Conservation (phyloP, 2,113 vertebrate species). For the Oostethus manadensis region DNA sequence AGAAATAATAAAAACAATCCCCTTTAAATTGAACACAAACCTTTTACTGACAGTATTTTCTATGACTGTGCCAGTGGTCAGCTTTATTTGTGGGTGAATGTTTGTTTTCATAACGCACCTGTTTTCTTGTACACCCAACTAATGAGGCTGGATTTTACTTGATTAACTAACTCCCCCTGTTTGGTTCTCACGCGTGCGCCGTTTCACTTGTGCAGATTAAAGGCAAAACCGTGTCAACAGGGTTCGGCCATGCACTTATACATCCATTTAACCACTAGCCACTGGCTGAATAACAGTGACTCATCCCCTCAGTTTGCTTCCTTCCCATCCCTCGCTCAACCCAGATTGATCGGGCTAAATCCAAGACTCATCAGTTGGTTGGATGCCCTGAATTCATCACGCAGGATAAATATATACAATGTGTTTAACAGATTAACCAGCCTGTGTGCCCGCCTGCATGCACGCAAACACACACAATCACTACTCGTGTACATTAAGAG, state of each 20-base stretch:
- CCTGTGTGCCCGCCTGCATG: neutral
- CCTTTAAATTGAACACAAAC: neutral
- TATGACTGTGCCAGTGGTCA: conserved; percentile 9
- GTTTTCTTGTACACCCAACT: neutral
- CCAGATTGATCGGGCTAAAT: conserved; percentile 58
- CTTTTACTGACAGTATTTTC: conserved; percentile 12
- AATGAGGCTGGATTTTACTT: conserved; percentile 46
- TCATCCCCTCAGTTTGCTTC: conserved; percentile 41
- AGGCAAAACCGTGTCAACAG: conserved; percentile 46
- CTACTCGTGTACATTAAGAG: conserved; percentile 46
- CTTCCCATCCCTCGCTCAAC: conserved; percentile 20
- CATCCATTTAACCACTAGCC: conserved; percentile 53
- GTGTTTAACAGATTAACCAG: conserved; percentile 58
- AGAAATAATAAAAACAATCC: no score
- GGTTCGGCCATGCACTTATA: conserved; percentile 52
- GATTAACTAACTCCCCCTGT: conserved; percentile 41
- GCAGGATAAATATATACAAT: conserved; percentile 63
- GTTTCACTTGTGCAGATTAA: conserved; percentile 51
- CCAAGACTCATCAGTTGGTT: conserved; percentile 59
- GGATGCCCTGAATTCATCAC: conserved; percentile 56
- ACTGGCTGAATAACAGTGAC: conserved; percentile 55
- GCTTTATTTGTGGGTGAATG: conserved; percentile 9
- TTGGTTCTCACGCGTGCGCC: conserved; percentile 27
- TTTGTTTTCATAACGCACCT: conserved; percentile 26
- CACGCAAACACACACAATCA: neutral